These are phyloP conservation scores for Puma concolor DNA, from an alignment of 2,113 vertebrate genomes.

Conservation along the genomic window DNA sequence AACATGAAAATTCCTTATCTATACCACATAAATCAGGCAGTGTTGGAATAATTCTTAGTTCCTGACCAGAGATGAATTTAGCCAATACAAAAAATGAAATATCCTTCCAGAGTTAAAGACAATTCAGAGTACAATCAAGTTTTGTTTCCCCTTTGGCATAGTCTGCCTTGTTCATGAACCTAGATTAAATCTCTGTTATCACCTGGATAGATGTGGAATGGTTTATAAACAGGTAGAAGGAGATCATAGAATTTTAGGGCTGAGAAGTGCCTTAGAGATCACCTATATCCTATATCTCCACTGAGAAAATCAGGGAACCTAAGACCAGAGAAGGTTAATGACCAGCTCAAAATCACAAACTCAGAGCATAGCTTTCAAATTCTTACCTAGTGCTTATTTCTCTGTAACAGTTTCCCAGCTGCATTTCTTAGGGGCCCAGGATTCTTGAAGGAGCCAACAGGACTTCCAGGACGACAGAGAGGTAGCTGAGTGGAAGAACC, in stretches of 20 bases:
- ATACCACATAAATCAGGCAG: background rate
- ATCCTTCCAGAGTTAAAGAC: background rate
- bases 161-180: background rate
- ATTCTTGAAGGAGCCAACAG: background rate
- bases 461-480: background rate
- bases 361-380: background rate
- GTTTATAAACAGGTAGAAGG: background rate
- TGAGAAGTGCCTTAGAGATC: background rate
- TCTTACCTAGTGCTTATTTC: background rate
- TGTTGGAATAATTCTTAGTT: background rate
- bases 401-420: background rate
- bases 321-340: background rate
- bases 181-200: background rate
- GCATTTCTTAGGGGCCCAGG: background rate
- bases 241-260: background rate
- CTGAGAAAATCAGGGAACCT: background rate
- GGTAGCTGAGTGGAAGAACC: background rate
- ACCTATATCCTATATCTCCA: background rate
- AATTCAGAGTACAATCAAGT: background rate
- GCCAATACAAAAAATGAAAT: constrained; percentile 8
- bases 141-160: background rate
- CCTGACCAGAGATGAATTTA: constrained; percentile 5
- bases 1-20: background rate
- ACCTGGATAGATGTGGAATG: background rate
- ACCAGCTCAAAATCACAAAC: background rate